Conservation (phyloP, 2,888 invertebrate species). For the Caenorhabditis sulstoni region DNA sequence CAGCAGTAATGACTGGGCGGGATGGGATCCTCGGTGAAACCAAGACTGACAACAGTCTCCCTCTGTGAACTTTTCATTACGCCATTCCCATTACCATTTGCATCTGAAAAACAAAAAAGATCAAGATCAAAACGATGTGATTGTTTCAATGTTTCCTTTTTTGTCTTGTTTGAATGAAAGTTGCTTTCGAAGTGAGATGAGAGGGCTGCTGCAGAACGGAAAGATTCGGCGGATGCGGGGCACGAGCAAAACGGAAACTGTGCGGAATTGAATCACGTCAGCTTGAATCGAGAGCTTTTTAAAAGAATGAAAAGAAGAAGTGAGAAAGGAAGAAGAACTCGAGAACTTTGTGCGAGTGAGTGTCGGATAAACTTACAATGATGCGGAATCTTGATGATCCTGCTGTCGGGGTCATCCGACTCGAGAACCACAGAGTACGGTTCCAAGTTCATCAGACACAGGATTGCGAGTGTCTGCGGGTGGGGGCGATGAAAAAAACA, state of each 20-base stretch:
- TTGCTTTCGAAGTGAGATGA: neutral
- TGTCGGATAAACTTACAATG: constrained; percentile 27
- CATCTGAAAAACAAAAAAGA: constrained; percentile 36
- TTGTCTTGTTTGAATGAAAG: constrained; percentile 18
- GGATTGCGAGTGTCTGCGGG: constrained; percentile 17
- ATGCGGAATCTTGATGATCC: constrained; percentile 44
- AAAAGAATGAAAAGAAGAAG: no score
- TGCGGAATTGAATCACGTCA: constrained; percentile 36
- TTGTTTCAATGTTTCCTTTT: no score
- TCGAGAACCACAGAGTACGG: constrained; percentile 51
- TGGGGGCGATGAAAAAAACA: constrained; percentile 7
- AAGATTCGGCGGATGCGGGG: constrained; percentile 1
- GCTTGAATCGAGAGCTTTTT: neutral
- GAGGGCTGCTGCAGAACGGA: constrained; percentile 10
- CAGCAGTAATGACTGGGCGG: constrained; percentile 60
- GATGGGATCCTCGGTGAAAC: constrained; percentile 58
- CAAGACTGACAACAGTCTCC: constrained; percentile 60
- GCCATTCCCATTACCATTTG: constrained; percentile 59
- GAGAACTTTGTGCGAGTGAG: constrained; percentile 9
- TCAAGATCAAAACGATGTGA: no score
- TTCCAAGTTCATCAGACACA: constrained; percentile 54
- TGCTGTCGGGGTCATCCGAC: constrained; percentile 37
- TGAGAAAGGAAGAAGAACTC: no score
- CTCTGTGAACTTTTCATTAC: constrained; percentile 54
- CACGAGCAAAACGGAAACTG: constrained; percentile 15